These are phyloP conservation scores for Parochlus steinenii DNA, from an alignment of 2,888 invertebrate genomes.

Conservation along the genomic window DNA sequence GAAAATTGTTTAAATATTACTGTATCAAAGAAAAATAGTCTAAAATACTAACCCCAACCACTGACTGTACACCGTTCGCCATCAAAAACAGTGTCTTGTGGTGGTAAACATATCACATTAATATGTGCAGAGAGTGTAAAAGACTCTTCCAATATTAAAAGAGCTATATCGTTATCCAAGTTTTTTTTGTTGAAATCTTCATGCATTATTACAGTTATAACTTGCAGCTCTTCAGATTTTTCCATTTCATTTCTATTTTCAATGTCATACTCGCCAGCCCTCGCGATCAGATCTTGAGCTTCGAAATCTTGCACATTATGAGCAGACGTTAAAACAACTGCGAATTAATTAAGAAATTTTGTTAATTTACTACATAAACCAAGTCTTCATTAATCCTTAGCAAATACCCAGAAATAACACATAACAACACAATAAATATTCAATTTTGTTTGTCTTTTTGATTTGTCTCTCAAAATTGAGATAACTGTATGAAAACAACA, in stretches of 20 bases:
- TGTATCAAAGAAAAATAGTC: neutral
- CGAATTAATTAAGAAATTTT: too few species aligned
- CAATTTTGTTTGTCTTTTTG: too few species aligned
- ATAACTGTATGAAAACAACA: too few species aligned
- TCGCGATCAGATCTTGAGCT: too few species aligned
- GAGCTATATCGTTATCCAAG: neutral
- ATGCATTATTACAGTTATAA: neutral
- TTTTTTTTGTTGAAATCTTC: neutral
- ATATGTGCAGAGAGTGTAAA: slow-evolving; percentile 39
- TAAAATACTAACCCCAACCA: slow-evolving; percentile 50
- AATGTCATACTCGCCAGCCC: slow-evolving; percentile 3
- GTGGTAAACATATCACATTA: slow-evolving; percentile 44
- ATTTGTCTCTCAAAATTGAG: too few species aligned
- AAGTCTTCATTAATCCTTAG: too few species aligned
- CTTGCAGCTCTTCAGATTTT: neutral
- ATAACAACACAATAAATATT: too few species aligned
- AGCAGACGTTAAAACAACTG: too few species aligned
- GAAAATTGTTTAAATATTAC: slow-evolving; percentile 35
- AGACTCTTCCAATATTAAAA: neutral
- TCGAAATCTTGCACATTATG: too few species aligned
- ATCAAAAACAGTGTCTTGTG: slow-evolving; percentile 29
- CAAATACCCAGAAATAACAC: too few species aligned
- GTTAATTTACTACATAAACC: too few species aligned
- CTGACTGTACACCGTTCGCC: slow-evolving; percentile 44
- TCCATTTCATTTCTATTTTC: too few species aligned